These are phyloP conservation scores for Gulo gulo DNA, from an alignment of 2,113 vertebrate genomes.

Conservation along the genomic window DNA sequence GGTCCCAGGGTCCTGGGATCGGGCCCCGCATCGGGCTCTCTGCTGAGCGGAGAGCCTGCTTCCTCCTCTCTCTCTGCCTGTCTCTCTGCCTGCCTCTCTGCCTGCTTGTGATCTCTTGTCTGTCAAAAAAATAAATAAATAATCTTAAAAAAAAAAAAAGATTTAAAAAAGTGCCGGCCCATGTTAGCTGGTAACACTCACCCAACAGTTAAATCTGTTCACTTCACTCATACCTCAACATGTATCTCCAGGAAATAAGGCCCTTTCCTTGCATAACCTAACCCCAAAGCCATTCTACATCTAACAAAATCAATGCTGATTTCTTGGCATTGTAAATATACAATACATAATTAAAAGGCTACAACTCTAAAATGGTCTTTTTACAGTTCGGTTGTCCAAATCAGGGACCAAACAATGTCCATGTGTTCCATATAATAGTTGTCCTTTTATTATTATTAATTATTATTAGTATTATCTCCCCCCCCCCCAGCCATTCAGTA, in stretches of 20 bases:
- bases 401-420: neutral
- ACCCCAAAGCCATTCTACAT: neutral
- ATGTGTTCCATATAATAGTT: neutral
- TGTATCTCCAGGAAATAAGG: neutral
- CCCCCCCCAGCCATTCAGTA: neutral
- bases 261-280: neutral
- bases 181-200: constrained; percentile 24
- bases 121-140: too few relatives aligned
- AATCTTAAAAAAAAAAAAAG: too few relatives aligned
- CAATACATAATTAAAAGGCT: neutral
- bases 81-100: too few relatives aligned
- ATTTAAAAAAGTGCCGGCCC: neutral
- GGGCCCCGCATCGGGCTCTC: too few relatives aligned
- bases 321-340: constrained; percentile 7
- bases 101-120: too few relatives aligned
- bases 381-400: neutral
- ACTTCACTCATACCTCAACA: neutral
- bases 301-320: constrained; percentile 32
- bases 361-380: constrained; percentile 6
- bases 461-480: neutral
- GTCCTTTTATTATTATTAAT: neutral
- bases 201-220: neutral
- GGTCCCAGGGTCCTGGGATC: too few relatives aligned
- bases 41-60: too few relatives aligned
- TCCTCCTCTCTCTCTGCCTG: too few relatives aligned